Evolutionary conservation across 1,140 invertebrate genomes (phyloP).

Genomic region (Pseudoatta argentina): DNA sequence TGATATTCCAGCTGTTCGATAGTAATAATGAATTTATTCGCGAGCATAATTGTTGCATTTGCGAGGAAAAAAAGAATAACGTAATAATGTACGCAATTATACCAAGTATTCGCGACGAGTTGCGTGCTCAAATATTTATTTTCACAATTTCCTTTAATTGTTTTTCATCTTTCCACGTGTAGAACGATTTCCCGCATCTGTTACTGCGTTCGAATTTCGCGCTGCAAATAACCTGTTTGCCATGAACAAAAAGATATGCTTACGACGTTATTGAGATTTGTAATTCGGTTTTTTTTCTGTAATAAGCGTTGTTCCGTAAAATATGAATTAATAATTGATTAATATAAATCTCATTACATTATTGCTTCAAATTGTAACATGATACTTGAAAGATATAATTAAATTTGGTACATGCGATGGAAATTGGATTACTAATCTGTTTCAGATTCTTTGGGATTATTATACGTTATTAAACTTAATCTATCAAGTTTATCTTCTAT

Average conservation of each 20-base stretch:
- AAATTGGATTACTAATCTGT: conserved; percentile 7
- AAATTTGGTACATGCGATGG: not conserved
- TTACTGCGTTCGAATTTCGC: conserved; percentile 4
- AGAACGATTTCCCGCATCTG: conserved; percentile 68
- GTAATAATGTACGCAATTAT: conserved; percentile 48
- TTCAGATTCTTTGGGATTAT: not conserved
- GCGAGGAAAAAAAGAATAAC: conserved; percentile 9
- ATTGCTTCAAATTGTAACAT: not conserved
- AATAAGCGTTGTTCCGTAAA: not conserved
- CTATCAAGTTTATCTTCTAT: conserved; percentile 1
- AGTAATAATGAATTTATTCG: conserved; percentile 50
- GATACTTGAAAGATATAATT: not conserved
- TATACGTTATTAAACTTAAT: conserved; percentile 17
- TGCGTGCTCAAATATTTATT: conserved; percentile 55
- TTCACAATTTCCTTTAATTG: conserved; percentile 57
- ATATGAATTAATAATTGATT: conserved; percentile 1
- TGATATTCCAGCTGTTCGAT: not conserved
- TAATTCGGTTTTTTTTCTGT: not conserved
- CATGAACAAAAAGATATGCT: not conserved
- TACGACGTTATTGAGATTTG: conserved; percentile 16
- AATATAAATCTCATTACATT: not conserved
- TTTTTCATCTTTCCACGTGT: conserved; percentile 38
- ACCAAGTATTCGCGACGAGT: not conserved
- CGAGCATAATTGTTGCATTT: conserved; percentile 32
- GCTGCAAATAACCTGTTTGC: not conserved